phyloP scores from a whole-genome alignment of 2,797 vertebrate genomes.

The Microhierax caerulescens region DNA sequence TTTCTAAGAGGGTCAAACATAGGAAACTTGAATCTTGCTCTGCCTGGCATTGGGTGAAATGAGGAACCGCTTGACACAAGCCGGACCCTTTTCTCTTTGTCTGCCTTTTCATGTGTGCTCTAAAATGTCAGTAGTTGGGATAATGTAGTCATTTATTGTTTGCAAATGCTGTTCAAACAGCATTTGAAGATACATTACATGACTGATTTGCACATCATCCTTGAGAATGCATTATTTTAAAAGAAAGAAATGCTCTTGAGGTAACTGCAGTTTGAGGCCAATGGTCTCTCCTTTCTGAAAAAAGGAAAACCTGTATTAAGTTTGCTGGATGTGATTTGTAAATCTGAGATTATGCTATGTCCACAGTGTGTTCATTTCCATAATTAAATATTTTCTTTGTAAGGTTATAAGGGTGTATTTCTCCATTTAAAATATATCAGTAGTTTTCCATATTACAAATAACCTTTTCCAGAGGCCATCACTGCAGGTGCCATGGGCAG shows the following conservation, averaged over 20 bases:
- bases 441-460: not conserved
- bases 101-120: not conserved
- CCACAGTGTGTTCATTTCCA: not conserved
- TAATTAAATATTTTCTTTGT: not conserved
- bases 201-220: not conserved
- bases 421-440: not conserved
- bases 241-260: not conserved
- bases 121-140: not conserved
- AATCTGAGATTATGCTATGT: not conserved
- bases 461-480: not conserved
- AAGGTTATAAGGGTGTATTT: not conserved
- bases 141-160: not conserved
- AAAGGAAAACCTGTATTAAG: not conserved
- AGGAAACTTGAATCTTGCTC: not conserved
- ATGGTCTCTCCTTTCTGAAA: not conserved
- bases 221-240: not conserved
- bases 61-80: not conserved
- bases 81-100: not conserved
- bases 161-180: not conserved
- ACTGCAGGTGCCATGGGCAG: rapidly evolving
- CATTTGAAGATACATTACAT: not conserved
- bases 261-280: not conserved
- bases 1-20: not conserved
- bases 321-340: not conserved
- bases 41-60: not conserved